Conservation (phyloP, 2,113 vertebrate genomes). For the Campylorhamphus procurvoides region DNA sequence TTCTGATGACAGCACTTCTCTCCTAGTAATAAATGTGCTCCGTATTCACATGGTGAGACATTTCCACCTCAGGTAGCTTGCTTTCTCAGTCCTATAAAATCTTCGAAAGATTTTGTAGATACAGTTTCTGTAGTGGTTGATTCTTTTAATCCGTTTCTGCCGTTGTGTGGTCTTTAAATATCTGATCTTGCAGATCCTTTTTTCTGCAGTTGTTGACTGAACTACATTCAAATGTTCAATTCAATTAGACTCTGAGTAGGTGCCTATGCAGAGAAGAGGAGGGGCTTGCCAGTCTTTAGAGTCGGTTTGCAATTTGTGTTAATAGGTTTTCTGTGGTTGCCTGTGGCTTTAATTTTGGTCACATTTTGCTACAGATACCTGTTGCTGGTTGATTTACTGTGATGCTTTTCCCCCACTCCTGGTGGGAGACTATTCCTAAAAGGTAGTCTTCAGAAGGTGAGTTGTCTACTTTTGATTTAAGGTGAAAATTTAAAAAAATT, state of each 20-base stretch:
- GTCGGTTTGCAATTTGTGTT: background rate
- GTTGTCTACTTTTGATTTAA: background rate
- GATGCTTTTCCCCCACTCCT: accelerated
- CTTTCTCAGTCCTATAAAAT: background rate
- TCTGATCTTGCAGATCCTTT: background rate
- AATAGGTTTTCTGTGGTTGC: background rate
- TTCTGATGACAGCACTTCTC: background rate
- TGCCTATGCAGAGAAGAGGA: background rate
- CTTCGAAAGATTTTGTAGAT: background rate
- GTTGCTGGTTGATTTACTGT: background rate
- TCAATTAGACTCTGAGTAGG: background rate
- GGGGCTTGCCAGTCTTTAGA: background rate
- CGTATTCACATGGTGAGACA: accelerated
- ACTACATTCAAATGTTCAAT: background rate
- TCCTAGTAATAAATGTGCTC: background rate
- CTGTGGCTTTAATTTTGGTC: background rate
- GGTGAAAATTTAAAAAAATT: background rate
- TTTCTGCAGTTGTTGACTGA: background rate
- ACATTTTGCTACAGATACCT: background rate
- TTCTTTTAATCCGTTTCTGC: background rate
- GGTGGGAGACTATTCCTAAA: background rate
- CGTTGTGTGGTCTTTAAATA: background rate
- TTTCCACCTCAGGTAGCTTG: background rate
- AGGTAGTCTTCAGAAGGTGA: background rate
- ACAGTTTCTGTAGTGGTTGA: background rate